Percentiles rank a stretch among this genome's conserved stretches.
phyloP scores from a whole-genome alignment of 2,113 vertebrate species.

The Scatophagus argus region DNA sequence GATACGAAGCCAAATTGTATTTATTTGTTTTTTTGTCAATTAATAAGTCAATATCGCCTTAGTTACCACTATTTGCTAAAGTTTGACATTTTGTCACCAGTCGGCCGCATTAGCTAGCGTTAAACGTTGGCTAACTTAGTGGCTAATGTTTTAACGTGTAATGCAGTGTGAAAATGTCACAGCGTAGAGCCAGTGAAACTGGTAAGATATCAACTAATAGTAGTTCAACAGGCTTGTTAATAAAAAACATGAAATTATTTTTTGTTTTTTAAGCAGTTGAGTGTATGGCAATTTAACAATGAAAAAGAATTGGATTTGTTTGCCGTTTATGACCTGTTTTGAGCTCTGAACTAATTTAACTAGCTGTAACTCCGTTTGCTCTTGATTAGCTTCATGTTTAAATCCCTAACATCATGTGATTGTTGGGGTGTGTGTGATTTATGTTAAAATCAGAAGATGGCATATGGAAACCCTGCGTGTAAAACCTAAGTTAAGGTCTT shows the following conservation, averaged over 20 bases:
- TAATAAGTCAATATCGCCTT: background rate
- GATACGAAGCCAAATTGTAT: no score
- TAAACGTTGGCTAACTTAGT: background rate
- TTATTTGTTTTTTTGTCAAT: background rate
- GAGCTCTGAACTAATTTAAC: background rate
- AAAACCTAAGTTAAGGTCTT: background rate
- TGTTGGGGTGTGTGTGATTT: background rate
- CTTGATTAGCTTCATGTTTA: background rate
- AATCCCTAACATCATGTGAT: background rate
- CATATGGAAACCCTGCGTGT: background rate
- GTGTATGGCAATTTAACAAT: background rate
- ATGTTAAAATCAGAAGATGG: background rate
- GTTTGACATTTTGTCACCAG: background rate
- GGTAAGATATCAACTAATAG: constrained; percentile 27
- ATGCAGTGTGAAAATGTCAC: constrained; percentile 44
- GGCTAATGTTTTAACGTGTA: no score
- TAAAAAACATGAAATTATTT: background rate
- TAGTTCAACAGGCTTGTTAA: background rate
- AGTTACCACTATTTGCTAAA: background rate
- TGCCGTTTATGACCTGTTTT: background rate
- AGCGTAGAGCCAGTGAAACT: background rate
- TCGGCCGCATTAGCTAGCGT: background rate
- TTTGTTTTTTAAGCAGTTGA: background rate
- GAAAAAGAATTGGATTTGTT: background rate
- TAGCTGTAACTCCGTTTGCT: background rate